Evolutionary conservation across 2,113 vertebrate genomes (phyloP), one percentile per base, ranked within the genome.

Genomic region (Taxidea taxus): DNA sequence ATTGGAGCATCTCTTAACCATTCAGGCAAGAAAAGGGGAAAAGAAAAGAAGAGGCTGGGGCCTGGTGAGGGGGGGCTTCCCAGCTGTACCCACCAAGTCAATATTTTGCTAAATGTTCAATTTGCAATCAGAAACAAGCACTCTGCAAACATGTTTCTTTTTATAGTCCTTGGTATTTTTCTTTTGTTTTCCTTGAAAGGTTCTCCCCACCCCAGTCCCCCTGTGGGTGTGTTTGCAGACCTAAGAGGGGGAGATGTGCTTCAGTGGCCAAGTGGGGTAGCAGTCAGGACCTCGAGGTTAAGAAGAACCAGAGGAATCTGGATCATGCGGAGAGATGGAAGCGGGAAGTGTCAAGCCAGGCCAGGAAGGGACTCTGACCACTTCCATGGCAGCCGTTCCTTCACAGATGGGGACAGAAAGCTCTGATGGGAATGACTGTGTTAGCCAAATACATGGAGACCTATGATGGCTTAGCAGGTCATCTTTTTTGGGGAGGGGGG

Each of bases 111-210:
- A 94, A 87, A 51, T 37, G 74, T 58, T 82, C 39, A 75, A 58
- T 74, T 62, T 93, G 90, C 82, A 72, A 81, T 42, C 56, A 91
- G 82, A 94, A 88, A 81, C 39, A 60, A 92, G 75, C 6, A 20
- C 60, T 94, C 42, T 89, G 74, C 60, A 87, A 84, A 87, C 60
- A 51, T 39, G 23, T 90, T 95, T 96, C 88, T 92, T 92, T 97
- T 94, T 74, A 87, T 77, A 78, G 81, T 80, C 20, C 68, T 87
- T 86, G 83, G 27, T 56, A 80, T 77, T 97, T 97, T 82, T 66
- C 42, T 82, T 96, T 81, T 91, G 74, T 94, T 96, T 87, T 97
- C 62, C 44, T 84, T 66, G 62, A 51, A 88, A 87, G 27, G 4
- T 25, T 27, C 37, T 58, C 31, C 21, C 13, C 6, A 62, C 29